These are phyloP conservation scores for Ornithoptera priamus DNA, from an alignment of 2,888 invertebrate genomes.

Conservation along the genomic window DNA sequence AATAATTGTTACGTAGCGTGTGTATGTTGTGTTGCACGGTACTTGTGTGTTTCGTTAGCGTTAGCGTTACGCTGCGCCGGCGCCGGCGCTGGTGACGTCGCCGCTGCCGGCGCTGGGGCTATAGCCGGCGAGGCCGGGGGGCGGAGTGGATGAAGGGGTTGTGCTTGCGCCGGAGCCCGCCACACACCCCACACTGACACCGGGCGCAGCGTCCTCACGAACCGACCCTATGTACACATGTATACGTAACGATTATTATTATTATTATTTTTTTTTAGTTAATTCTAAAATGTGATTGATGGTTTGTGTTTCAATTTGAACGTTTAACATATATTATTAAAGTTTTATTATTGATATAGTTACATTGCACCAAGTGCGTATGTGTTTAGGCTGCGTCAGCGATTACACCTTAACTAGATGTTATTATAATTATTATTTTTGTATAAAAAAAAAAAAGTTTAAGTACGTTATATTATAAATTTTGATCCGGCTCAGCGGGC, in stretches of 20 bases:
- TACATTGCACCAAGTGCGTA: slow-evolving; percentile 73
- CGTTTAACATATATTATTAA: slow-evolving; percentile 49
- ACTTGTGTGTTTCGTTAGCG: slow-evolving; percentile 41
- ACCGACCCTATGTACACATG: slow-evolving; percentile 21
- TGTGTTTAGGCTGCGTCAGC: slow-evolving; percentile 65
- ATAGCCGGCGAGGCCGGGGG: too few relatives aligned
- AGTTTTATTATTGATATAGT: slow-evolving; percentile 49
- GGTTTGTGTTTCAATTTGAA: slow-evolving; percentile 61
- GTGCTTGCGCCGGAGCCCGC: background rate
- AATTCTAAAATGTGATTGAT: slow-evolving; percentile 59
- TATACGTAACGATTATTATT: slow-evolving; percentile 36
- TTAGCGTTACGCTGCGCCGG: too few relatives aligned
- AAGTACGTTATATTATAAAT: slow-evolving; percentile 40
- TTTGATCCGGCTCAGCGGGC: slow-evolving; percentile 49
- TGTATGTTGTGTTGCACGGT: slow-evolving; percentile 20
- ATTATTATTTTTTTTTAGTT: slow-evolving; percentile 36
- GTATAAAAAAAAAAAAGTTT: slow-evolving; percentile 33
- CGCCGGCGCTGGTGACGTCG: too few relatives aligned
- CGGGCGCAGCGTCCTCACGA: background rate
- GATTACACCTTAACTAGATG: slow-evolving; percentile 47
- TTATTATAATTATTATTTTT: slow-evolving; percentile 38
- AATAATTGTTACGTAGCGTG: slow-evolving; percentile 39
- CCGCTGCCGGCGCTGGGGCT: too few relatives aligned
- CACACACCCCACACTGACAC: background rate
- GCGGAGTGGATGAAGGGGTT: background rate